Evolutionary conservation across 2,113 vertebrate species (phyloP), one percentile per base, ranked within the genome.

Genomic region (Neopipo cinnamomea): DNA sequence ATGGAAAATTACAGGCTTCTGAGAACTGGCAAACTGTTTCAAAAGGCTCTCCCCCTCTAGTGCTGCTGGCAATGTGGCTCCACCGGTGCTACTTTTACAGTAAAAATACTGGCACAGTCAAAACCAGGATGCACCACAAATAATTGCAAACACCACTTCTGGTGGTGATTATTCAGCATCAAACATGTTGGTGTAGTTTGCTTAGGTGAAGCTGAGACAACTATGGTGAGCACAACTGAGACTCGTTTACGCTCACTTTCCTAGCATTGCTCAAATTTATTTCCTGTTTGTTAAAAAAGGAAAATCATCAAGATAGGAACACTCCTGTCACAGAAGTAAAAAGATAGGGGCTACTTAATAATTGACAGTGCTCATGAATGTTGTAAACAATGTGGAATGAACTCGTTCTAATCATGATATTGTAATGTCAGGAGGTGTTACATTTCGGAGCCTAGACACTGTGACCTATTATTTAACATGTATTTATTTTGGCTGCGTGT

Each of bases 311-410:
- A 95, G 98, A 97, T 95, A 97, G 97, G 97, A 98, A 96, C 97
- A 98, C 95, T 93, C 92, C 97, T 88, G 89, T 95, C 96, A 93
- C 93, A 93, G 97, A 95, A 93, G 99, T 98, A 99, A 99, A 98
- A 97, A 96, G 98, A 99, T 98, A 98, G 91, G 98, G 88, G 56
- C 91, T 98, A 71, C 93, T 99, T 96, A 99, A 99, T 99, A 98
- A 99, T 99, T 99, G 98, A 97, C 96, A 95, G 96, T 83, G 56
- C 98, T 99, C 98, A 99, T 99, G 97, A 99, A 99, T 99, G 97
- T 99, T 99, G 98, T 98, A 99, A 98, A 96, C 97, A 97, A 97
- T 98, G 98, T 97, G 97, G 97, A 98, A 96, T 98, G 98, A 98
- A 98, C 98, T 98, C 97, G 59, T 97, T 98, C 98, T 98, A 98